Percentiles rank a stretch among this genome's conserved stretches.
Evolutionary conservation across 1,140 invertebrate species (phyloP).

Genomic region (Muscidifurax raptorellus): DNA sequence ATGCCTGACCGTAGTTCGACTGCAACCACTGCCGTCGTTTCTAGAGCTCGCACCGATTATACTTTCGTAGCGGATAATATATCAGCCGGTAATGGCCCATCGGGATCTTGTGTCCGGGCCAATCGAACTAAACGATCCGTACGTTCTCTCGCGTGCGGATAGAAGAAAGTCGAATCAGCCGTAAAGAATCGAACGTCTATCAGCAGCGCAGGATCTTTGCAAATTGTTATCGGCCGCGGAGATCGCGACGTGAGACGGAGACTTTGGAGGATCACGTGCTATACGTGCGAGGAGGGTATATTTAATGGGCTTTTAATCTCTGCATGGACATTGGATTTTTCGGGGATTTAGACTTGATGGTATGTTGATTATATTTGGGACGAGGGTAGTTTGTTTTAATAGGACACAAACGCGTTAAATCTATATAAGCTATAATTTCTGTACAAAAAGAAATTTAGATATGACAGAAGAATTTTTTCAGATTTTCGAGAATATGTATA

Average conservation of each 20-base stretch:
- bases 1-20: neutral
- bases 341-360: neutral
- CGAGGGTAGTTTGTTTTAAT: too few relatives aligned
- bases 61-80: conserved; percentile 71
- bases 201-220: conserved; percentile 7
- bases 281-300: neutral
- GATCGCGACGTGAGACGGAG: conserved; percentile 5
- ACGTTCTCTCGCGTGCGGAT: neutral
- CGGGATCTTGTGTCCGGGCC: conserved; percentile 60
- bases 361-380: too few relatives aligned
- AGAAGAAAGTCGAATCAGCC: conserved; percentile 39
- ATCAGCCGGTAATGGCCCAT: conserved; percentile 70
- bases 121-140: conserved; percentile 62
- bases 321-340: neutral
- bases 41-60: conserved; percentile 66
- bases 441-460: too few relatives aligned
- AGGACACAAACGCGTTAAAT: too few relatives aligned
- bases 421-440: too few relatives aligned
- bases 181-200: conserved; percentile 15
- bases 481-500: too few relatives aligned
- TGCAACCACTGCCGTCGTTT: neutral
- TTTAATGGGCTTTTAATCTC: conserved; percentile 3
- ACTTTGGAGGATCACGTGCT: neutral
- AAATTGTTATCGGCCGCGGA: conserved; percentile 39
- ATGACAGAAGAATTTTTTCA: too few relatives aligned